Percentiles rank a stretch among this genome's conserved stretches.
Conservation (phyloP, 2,888 invertebrate genomes). For the Mythimna vitellina region DNA sequence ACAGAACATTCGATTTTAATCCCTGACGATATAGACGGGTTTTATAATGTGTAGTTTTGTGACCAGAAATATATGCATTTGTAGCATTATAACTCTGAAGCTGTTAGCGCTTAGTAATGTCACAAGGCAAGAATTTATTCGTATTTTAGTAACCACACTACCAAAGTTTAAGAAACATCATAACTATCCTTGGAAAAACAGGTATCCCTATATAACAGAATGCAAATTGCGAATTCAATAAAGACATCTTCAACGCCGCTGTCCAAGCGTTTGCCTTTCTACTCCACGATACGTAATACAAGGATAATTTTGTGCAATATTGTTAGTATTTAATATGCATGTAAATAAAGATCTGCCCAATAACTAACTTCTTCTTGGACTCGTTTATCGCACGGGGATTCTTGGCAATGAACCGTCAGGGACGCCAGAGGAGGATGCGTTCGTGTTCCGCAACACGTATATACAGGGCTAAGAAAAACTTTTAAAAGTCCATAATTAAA, state of each 20-base stretch:
- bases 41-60: neutral
- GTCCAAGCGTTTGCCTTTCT: constrained; percentile 2
- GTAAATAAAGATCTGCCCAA: constrained; percentile 40
- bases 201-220: neutral
- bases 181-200: neutral
- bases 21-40: constrained; percentile 2
- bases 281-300: constrained; percentile 10
- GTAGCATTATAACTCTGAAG: neutral
- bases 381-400: constrained; percentile 55
- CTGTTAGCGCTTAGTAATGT: neutral
- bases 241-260: constrained; percentile 3
- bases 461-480: constrained; percentile 42
- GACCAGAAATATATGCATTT: neutral
- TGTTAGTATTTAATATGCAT: constrained; percentile 36
- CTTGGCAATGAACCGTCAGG: constrained; percentile 67
- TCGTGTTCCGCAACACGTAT: constrained; percentile 28
- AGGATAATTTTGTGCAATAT: constrained; percentile 13
- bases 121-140: neutral
- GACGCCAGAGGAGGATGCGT: constrained; percentile 61
- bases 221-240: constrained; percentile 15
- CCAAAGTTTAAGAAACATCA: neutral
- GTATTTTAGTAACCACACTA: constrained; percentile 3
- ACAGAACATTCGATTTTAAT: constrained; percentile 45
- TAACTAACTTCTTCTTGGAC: constrained; percentile 40
- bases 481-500: constrained; percentile 12